Base-by-base conservation (phyloP, 2,113 vertebrate genomes). In the Thermophis baileyi region DNA sequence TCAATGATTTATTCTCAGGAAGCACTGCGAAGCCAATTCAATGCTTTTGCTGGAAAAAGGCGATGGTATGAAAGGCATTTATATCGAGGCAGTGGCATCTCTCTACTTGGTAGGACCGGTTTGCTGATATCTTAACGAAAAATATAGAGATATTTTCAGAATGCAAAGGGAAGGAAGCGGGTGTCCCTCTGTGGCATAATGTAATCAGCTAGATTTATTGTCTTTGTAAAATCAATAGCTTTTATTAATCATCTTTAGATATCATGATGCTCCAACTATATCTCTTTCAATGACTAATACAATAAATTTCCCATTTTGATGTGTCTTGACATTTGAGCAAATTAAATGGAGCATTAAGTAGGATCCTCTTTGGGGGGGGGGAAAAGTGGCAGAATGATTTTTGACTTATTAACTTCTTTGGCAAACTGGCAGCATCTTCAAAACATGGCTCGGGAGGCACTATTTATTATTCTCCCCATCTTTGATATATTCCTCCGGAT, bases 311-410 rank as follows among this genome's bases (percentile, higher is more conserved):
- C 93, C 94, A 95, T 97, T 97, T 97, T 97, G 97, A 97, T 98
- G 96, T 97, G 97, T 95, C 94, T 96, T 97, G 97, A 97, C 97
- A 98, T 97, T 98, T 98, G 96, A 97, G 94, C 92, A 97, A 98
- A 98, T 97, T 97, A 97, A 97, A 98, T 97, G 97, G 95, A 97
- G 96, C 96, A 97, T 97, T 97, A 98, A 97, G 97, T 97, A 95
- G 96, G 95, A 98, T 97, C 95, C 94, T 97, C 95, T 96, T 97
- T 94, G 97, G 96, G 97, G 96, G 95, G 96, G 94, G 93, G 95
- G 96, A 96, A 96, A 97, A 92, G 96, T 95, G 96, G 95, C 95
- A 97, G 95, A 96, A 96, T 96, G 94, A 91, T 97, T 97, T 97
- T 95, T 97, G 96, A 97, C 95, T 96, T 97, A 97, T 97, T 97